These are phyloP conservation scores for Physocephala rufipes DNA, from an alignment of 2,888 invertebrate genomes.

Conservation along the genomic window DNA sequence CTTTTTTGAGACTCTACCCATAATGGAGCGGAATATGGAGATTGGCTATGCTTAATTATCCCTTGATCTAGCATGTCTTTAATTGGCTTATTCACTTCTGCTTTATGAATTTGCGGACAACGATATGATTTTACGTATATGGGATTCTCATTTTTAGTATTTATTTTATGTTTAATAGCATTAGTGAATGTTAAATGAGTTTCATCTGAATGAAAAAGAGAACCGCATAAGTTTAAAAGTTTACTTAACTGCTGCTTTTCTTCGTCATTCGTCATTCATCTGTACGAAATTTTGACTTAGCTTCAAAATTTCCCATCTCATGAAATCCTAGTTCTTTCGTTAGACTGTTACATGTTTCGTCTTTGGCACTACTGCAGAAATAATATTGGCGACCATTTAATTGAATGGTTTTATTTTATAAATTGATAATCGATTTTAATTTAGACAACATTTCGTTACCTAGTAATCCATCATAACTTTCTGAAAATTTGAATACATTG, in stretches of 20 bases:
- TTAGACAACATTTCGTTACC: neutral
- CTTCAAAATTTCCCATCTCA: neutral
- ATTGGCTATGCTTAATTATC: neutral
- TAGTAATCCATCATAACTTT: no score
- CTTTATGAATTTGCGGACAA: constrained; percentile 6
- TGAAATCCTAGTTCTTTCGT: constrained; percentile 12
- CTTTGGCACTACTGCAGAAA: constrained; percentile 1
- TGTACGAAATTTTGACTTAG: no score
- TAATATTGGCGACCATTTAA: neutral
- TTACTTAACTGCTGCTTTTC: no score
- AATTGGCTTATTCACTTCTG: neutral
- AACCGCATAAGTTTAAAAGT: no score
- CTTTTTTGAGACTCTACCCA: neutral
- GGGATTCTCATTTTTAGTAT: neutral
- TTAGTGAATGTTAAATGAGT: no score
- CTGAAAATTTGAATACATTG: no score
- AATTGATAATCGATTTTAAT: neutral
- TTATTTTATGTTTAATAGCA: no score
- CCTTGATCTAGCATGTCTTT: constrained; percentile 7
- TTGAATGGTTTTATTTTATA: neutral
- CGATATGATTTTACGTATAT: neutral
- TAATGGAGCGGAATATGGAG: neutral
- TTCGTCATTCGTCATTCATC: no score
- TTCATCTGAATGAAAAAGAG: no score
- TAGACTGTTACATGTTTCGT: constrained; percentile 1